Evolutionary conservation across 2,888 invertebrate species (phyloP), one percentile per base, ranked within the genome.

Genomic region (Hirtodrosophila histrioides): DNA sequence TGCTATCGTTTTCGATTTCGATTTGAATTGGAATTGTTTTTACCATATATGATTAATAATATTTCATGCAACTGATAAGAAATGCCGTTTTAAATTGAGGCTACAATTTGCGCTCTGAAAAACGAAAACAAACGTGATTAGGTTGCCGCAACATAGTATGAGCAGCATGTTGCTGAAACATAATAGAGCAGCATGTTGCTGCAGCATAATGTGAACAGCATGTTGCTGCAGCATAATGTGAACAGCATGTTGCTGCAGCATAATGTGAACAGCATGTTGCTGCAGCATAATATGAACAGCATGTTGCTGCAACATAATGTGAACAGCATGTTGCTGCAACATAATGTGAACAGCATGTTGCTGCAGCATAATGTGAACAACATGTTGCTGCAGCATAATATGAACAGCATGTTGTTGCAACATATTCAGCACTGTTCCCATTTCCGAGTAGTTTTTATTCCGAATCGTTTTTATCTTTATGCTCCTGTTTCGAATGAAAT

Each of bases 21-120:
- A 12, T 51, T 39, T 39, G 61, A 67, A 79, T 72, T 55, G 58
- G 23, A 66, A 62, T 54, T 69, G n/a, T 12, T 45, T 45, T 29
- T 49, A 43, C n/a, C 49, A 45, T 45, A 35, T 48, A 44, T 61
- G 27, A 33, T 35, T 29, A 29, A 29, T 37, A 8, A 37, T 31
- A 9, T 24, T 23, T 23, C 54, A 37, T 35, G 44, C 27, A 45
- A 12, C 12, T 36, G 69, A 69, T 74, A 75, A 55, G 51, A 53
- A 33, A 31, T 56, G 12, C 5, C 24, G 39, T 35, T 39, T 27
- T 44, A 5, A 44, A 36, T 1, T 24, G 10, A 9, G 11, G 8
- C 4, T 24, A 10, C 6, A 36, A 8, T 8, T 3, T 36, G 37
- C 8, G n/a, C 7, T 35, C 37, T 6, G 5, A 12, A 29, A 27